Percentiles rank a stretch among this genome's conserved stretches.
These are phyloP conservation scores for Bombyx mandarina DNA, from an alignment of 1,140 invertebrate genomes.

Conservation along the genomic window DNA sequence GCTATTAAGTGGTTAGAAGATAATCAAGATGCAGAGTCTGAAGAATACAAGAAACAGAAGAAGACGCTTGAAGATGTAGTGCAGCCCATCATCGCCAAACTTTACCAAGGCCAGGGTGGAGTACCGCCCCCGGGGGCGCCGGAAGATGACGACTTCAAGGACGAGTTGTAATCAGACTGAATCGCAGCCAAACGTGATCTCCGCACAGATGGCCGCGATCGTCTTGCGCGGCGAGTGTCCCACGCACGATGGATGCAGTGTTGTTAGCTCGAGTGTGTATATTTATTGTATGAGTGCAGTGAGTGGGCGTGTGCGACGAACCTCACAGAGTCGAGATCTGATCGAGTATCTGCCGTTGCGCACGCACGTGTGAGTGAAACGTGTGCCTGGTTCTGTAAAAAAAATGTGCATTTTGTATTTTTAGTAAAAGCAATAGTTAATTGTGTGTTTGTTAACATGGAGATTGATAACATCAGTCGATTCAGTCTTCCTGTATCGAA, in stretches of 20 bases:
- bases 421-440: constrained; percentile 39
- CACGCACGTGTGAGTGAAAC: constrained; percentile 19
- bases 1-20: constrained; percentile 99
- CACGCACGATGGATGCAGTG: constrained; percentile 27
- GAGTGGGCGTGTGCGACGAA: constrained; percentile 21
- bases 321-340: constrained; percentile 19
- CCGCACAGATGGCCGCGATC: constrained; percentile 20
- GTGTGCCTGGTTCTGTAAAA: constrained; percentile 31
- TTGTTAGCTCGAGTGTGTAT: constrained; percentile 56
- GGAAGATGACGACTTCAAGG: constrained; percentile 86
- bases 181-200: constrained; percentile 58
- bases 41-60: constrained; percentile 97
- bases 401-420: constrained; percentile 57
- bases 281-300: constrained; percentile 49
- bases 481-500: constrained; percentile 19
- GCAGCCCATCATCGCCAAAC: constrained; percentile 97
- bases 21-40: constrained; percentile 93
- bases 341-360: constrained; percentile 23
- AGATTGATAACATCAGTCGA: constrained; percentile 24
- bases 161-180: constrained; percentile 83
- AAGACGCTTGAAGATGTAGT: constrained; percentile 96
- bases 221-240: too few species aligned
- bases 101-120: constrained; percentile 90
- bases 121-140: constrained; percentile 78
- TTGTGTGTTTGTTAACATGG: constrained; percentile 20